A percentile compares a stretch with the other conserved stretches of the same genome.
phyloP scores from a whole-genome alignment of 2,113 vertebrate species.

The Sylvia atricapilla region DNA sequence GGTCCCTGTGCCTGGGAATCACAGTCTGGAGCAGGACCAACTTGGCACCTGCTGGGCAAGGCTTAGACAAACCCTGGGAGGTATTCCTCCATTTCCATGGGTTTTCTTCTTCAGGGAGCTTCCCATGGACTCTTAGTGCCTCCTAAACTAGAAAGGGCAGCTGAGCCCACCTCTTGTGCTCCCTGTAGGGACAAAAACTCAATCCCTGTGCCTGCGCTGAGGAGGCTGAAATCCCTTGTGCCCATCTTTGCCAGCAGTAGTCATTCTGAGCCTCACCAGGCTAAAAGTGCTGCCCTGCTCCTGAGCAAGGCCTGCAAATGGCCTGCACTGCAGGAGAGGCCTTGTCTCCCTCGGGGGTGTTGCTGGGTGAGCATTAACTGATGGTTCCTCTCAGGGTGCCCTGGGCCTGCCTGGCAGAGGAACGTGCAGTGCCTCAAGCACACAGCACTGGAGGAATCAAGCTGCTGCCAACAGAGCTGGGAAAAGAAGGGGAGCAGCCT shows the following conservation, averaged over 20 bases:
- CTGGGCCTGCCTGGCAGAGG: background rate
- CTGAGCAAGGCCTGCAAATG: background rate
- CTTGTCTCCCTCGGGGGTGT: background rate
- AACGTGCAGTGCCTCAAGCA: background rate
- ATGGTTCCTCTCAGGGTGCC: constrained; percentile 23
- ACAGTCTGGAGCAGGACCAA: background rate
- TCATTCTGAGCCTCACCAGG: background rate
- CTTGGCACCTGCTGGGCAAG: background rate
- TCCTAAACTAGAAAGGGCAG: background rate
- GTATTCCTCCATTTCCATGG: background rate
- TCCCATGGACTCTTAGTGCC: background rate
- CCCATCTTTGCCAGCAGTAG: background rate
- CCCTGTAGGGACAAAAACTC: background rate
- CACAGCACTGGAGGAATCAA: background rate
- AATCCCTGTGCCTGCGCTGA: background rate
- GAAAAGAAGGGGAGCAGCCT: background rate
- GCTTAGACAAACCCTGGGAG: background rate
- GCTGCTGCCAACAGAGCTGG: background rate
- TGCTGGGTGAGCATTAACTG: background rate
- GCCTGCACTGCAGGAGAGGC: background rate
- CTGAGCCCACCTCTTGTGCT: background rate
- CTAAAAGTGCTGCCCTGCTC: background rate
- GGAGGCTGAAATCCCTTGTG: background rate
- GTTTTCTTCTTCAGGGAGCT: background rate
- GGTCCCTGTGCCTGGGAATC: background rate